phyloP scores from a whole-genome alignment of 2,113 vertebrate genomes.

The Antechinus flavipes region DNA sequence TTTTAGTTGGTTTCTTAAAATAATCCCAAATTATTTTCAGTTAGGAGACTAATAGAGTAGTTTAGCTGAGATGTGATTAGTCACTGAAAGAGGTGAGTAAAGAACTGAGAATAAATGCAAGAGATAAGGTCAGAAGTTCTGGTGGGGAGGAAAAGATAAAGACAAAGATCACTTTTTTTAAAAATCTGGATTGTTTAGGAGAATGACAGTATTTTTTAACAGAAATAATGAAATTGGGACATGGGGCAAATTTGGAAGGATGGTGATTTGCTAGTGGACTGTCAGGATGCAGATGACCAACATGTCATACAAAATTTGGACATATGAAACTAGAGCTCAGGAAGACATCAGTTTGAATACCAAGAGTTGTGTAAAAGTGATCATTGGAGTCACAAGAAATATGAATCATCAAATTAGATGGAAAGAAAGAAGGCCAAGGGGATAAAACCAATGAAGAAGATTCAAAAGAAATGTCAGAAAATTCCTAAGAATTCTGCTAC shows the following conservation, averaged over 20 bases:
- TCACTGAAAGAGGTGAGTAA: accelerated
- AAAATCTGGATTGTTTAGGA: background rate
- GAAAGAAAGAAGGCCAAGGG: background rate
- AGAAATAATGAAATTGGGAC: background rate
- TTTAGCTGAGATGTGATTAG: background rate
- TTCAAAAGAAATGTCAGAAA: background rate
- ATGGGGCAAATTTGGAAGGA: background rate
- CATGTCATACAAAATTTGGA: background rate
- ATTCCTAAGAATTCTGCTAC: background rate
- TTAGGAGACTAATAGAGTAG: background rate
- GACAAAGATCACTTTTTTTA: background rate
- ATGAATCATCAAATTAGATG: background rate
- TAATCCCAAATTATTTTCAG: background rate
- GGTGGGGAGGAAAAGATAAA: background rate
- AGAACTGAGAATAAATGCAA: background rate
- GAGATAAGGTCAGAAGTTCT: background rate
- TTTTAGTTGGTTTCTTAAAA: background rate
- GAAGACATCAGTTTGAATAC: background rate
- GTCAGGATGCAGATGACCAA: background rate
- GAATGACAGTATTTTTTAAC: background rate
- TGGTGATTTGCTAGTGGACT: background rate
- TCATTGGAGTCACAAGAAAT: background rate
- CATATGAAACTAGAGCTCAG: background rate
- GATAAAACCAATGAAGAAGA: background rate
- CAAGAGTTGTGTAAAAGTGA: background rate